phyloP scores from a whole-genome alignment of 2,888 invertebrate genomes.

The Latrodectus elegans region DNA sequence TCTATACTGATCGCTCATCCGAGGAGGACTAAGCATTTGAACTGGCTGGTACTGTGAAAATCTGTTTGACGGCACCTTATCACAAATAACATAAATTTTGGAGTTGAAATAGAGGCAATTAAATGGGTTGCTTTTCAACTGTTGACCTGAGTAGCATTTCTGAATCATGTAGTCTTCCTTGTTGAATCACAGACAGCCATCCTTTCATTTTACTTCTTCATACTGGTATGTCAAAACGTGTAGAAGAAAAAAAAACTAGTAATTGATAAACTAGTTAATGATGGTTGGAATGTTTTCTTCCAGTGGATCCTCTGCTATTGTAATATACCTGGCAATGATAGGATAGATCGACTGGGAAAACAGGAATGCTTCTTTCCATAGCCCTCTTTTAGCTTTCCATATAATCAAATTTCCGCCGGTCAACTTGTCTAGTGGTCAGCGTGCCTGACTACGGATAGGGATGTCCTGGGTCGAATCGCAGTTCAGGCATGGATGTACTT shows the following conservation, averaged over 20 bases:
- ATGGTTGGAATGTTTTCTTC: background rate
- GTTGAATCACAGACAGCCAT: background rate
- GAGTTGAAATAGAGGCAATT: background rate
- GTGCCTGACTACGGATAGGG: no score
- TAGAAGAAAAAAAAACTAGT: background rate
- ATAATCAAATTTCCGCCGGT: background rate
- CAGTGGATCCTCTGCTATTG: background rate
- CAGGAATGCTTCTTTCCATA: background rate
- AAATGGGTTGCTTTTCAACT: background rate
- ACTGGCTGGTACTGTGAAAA: background rate
- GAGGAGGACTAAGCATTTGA: background rate
- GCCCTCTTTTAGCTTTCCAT: background rate
- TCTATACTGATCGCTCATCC: background rate
- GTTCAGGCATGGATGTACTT: no score
- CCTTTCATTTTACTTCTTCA: background rate
- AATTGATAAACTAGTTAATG: background rate
- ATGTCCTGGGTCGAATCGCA: no score
- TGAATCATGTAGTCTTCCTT: background rate
- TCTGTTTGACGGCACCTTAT: background rate
- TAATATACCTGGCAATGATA: background rate
- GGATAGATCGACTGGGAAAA: background rate
- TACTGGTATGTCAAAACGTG: background rate
- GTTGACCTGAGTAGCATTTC: background rate
- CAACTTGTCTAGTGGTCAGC: no score
- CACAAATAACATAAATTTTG: background rate